A percentile compares a stretch with the other conserved stretches of the same genome.
Evolutionary conservation across 2,113 vertebrate genomes (phyloP).

Genomic region (Junco hyemalis): DNA sequence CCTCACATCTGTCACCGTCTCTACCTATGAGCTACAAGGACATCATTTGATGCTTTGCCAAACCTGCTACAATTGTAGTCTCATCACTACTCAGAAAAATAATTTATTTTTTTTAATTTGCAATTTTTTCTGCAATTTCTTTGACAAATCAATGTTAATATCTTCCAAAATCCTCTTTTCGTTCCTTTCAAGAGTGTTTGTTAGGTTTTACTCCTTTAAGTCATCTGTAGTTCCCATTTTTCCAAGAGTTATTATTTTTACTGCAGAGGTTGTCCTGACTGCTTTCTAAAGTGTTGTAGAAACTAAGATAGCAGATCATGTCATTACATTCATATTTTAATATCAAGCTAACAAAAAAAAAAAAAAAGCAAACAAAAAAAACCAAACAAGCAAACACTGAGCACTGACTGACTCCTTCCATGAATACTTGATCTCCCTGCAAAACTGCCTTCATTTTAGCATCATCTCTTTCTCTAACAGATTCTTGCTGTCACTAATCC

Average conservation of each 20-base stretch:
- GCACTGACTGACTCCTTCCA: background rate
- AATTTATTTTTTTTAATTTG: too few relatives aligned
- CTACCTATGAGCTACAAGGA: background rate
- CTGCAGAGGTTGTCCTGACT: background rate
- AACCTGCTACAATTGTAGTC: background rate
- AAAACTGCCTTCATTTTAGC: background rate
- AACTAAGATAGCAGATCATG: background rate
- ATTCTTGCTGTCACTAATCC: background rate
- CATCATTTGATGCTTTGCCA: background rate
- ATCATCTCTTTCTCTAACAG: background rate
- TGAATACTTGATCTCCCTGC: accelerated
- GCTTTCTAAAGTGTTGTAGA: background rate
- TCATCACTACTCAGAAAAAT: background rate
- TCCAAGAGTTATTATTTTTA: background rate
- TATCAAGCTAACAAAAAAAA: background rate
- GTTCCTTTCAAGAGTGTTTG: background rate
- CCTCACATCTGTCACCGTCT: background rate
- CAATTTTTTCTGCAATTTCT: background rate
- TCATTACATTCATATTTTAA: background rate
- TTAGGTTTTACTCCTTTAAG: background rate
- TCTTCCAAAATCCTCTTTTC: background rate
- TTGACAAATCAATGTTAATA: background rate
- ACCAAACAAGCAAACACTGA: too few relatives aligned
- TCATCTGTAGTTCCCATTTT: background rate
- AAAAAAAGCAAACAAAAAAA: background rate